Percentiles rank a stretch among this genome's conserved stretches.
Conservation (phyloP, 2,797 vertebrate species). For the Micromesistius poutassou region DNA sequence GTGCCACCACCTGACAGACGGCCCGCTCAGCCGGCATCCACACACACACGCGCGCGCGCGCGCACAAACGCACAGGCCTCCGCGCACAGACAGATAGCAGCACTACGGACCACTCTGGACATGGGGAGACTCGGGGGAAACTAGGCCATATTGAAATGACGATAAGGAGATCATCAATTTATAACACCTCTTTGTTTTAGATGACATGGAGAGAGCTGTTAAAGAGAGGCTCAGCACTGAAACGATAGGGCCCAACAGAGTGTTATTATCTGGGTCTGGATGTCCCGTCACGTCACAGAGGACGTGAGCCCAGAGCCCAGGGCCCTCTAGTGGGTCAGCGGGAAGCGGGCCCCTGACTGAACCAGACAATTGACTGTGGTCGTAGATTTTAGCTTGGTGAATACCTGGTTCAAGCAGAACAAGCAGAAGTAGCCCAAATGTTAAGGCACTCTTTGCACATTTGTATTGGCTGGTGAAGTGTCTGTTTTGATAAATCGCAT, state of each 20-base stretch:
- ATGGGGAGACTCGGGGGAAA: background rate
- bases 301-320: no score
- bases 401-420: no score
- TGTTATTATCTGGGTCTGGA: background rate
- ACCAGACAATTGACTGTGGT: background rate
- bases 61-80: constrained; percentile 14
- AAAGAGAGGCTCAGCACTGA: background rate
- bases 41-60: constrained; percentile 1
- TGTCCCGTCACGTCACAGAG: no score
- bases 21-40: constrained; percentile 35
- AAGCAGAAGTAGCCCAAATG: background rate
- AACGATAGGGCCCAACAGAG: background rate
- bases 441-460: background rate
- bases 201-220: background rate
- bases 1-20: constrained; percentile 68
- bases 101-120: background rate
- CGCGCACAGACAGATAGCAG: constrained; percentile 18
- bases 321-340: background rate
- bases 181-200: no score
- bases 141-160: background rate
- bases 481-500: no score
- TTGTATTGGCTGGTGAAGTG: background rate
- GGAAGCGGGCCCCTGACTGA: background rate
- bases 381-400: background rate
- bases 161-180: no score